These are phyloP conservation scores for Venusia cambrica DNA, from an alignment of 2,888 invertebrate genomes.

Conservation along the genomic window DNA sequence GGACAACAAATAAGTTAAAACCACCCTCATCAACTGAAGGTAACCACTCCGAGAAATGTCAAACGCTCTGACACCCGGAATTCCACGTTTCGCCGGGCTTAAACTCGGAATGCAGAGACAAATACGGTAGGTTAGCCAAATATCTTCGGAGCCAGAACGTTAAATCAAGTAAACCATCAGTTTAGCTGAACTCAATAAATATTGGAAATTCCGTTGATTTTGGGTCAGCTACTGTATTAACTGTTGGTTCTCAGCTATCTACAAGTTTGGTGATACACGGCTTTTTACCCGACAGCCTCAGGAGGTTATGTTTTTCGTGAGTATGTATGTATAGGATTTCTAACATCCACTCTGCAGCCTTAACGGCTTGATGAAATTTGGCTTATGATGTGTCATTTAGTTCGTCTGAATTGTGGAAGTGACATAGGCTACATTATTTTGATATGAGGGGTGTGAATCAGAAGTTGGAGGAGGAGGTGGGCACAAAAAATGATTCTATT, in stretches of 20 bases:
- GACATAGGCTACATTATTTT: too few relatives aligned
- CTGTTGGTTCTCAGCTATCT: not conserved
- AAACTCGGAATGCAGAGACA: constrained; percentile 43
- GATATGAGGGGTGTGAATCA: too few relatives aligned
- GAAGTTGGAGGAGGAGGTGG: too few relatives aligned
- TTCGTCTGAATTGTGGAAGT: too few relatives aligned
- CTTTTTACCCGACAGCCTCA: too few relatives aligned
- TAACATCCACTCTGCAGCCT: too few relatives aligned
- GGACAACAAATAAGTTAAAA: constrained; percentile 28
- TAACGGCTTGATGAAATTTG: too few relatives aligned
- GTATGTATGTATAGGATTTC: too few relatives aligned
- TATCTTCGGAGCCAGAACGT: constrained; percentile 42
- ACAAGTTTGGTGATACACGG: too few relatives aligned
- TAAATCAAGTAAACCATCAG: constrained; percentile 31
- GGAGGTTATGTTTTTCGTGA: too few relatives aligned
- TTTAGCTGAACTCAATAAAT: constrained; percentile 18
- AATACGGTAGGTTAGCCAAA: constrained; percentile 40
- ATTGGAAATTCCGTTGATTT: constrained; percentile 9
- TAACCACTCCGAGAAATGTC: constrained; percentile 36
- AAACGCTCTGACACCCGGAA: constrained; percentile 42
- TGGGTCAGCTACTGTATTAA: constrained; percentile 2
- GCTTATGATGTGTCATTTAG: too few relatives aligned
- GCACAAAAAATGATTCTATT: too few relatives aligned
- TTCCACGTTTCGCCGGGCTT: constrained; percentile 43
- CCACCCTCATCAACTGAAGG: constrained; percentile 36